Percentiles rank a stretch among this genome's conserved stretches.
phyloP scores from a whole-genome alignment of 2,888 invertebrate genomes.

The Archips crataeganus region DNA sequence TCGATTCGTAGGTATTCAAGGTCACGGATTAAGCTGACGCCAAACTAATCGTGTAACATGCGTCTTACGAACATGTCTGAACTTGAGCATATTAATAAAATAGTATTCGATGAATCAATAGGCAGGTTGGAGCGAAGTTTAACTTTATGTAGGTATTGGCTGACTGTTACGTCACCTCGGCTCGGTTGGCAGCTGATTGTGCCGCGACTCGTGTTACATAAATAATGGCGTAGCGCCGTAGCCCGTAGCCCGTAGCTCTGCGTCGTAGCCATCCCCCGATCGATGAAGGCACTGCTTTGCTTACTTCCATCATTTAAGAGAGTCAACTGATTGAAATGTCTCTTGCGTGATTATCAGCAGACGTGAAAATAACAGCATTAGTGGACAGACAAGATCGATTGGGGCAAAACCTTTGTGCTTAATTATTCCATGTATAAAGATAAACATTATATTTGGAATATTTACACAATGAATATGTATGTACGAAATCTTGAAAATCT shows the following conservation, averaged over 20 bases:
- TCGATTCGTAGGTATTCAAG: neutral
- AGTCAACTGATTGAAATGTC: neutral
- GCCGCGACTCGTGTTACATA: conserved; percentile 48
- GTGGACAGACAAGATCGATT: neutral
- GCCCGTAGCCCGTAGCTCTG: conserved; percentile 47
- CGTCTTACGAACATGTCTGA: neutral
- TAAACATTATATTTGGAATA: too few relatives aligned
- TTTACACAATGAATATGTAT: too few relatives aligned
- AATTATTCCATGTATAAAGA: too few relatives aligned
- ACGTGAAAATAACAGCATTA: neutral
- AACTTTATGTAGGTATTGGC: neutral
- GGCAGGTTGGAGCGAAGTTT: neutral
- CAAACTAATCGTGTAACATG: neutral
- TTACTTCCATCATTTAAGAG: conserved; percentile 32
- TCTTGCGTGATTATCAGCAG: neutral
- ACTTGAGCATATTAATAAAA: conserved; percentile 4
- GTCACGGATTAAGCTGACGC: neutral
- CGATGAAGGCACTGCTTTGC: conserved; percentile 40
- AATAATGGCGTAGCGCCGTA: conserved; percentile 55
- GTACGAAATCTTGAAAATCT: too few relatives aligned
- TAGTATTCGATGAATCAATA: neutral
- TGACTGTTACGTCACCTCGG: conserved; percentile 26
- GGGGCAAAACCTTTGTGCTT: too few relatives aligned
- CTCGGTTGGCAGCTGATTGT: conserved; percentile 42
- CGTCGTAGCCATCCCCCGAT: conserved; percentile 44